phyloP scores from a whole-genome alignment of 2,113 vertebrate species.

The Indicator maculatus region DNA sequence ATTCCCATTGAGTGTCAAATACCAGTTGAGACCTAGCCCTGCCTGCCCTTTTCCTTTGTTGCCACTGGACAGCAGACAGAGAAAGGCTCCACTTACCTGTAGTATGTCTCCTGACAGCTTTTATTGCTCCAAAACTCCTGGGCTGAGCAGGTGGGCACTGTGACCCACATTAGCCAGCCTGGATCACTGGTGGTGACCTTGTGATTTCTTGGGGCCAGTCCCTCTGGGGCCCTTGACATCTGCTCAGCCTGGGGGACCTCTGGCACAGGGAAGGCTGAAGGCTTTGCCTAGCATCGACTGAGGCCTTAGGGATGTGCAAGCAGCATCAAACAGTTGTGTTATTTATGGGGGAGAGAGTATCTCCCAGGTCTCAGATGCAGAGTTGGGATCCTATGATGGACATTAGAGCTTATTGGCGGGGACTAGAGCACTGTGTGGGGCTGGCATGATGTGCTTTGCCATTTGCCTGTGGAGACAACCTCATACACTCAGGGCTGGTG shows the following conservation, averaged over 20 bases:
- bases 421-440: neutral
- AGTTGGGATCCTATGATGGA: neutral
- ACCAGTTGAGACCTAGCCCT: neutral
- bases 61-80: neutral
- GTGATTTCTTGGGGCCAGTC: neutral
- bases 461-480: neutral
- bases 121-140: neutral
- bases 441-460: neutral
- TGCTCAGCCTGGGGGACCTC: neutral
- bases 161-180: neutral
- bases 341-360: neutral
- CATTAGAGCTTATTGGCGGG: neutral
- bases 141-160: neutral
- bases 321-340: neutral
- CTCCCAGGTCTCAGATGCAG: fast-evolving
- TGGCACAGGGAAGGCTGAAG: fast-evolving
- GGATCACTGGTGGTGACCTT: neutral
- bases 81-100: neutral
- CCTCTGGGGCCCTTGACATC: neutral
- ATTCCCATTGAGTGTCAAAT: neutral
- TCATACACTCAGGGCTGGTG: neutral
- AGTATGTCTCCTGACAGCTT: neutral
- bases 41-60: neutral
- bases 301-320: neutral
- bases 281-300: neutral